These are phyloP conservation scores for Gymnosoma rotundatum DNA, from an alignment of 2,888 invertebrate species.

Conservation along the genomic window DNA sequence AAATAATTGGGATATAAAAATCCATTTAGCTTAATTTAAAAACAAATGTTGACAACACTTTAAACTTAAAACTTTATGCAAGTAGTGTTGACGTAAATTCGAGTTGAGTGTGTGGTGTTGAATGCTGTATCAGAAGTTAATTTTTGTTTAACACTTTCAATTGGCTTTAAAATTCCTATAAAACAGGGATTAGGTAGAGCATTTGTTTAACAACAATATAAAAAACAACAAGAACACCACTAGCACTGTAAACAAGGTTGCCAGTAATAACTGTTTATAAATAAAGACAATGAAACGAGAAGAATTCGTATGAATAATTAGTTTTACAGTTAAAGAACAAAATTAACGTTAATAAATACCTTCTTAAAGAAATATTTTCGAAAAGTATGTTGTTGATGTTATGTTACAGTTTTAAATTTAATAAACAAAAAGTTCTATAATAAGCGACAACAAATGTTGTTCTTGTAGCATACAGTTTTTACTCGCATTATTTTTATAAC, in stretches of 20 bases:
- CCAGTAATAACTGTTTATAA: constrained; percentile 37
- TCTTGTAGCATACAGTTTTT: too few species aligned
- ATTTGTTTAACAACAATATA: constrained; percentile 41
- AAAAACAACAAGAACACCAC: not conserved
- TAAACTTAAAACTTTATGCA: not conserved
- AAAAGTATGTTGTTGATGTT: too few species aligned
- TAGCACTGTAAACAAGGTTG: constrained; percentile 47
- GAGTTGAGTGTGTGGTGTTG: constrained; percentile 58
- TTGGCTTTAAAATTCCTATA: constrained; percentile 62
- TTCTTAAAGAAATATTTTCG: too few species aligned
- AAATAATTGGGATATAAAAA: too few species aligned
- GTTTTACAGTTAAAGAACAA: constrained; percentile 37
- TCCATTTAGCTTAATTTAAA: too few species aligned
- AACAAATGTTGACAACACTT: constrained; percentile 21
- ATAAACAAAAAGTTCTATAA: too few species aligned
- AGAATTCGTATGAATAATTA: constrained; percentile 11
- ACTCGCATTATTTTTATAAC: too few species aligned
- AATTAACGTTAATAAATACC: constrained; percentile 8
- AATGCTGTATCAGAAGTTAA: constrained; percentile 54
- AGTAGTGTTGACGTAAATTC: constrained; percentile 72
- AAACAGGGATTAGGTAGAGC: constrained; percentile 31
- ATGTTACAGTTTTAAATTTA: too few species aligned
- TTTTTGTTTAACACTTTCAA: constrained; percentile 62
- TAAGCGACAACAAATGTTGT: too few species aligned
- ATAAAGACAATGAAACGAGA: not conserved